Evolutionary conservation across 2,888 invertebrate genomes (phyloP).

Genomic region (Neoitamus cyanurus): DNA sequence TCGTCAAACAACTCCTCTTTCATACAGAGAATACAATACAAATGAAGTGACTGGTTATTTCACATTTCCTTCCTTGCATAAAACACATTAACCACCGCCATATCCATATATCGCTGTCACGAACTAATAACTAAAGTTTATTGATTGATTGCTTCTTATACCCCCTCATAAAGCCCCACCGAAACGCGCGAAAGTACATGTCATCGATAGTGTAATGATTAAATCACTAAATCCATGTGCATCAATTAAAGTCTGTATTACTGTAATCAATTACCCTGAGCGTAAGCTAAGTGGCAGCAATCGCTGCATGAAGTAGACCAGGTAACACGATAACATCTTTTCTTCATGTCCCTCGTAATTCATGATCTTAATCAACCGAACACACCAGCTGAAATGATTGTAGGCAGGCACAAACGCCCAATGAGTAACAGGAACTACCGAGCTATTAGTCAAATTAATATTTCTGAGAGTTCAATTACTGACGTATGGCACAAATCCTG

Average conservation of each 20-base stretch:
- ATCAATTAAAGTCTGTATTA: not conserved
- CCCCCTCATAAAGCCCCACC: not conserved
- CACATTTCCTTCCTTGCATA: not conserved
- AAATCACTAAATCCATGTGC: not conserved
- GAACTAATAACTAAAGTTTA: not conserved
- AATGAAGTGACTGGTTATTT: not conserved
- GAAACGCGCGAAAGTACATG: not conserved
- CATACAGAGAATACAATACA: not conserved
- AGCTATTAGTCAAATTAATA: constrained; percentile 1
- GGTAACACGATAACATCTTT: not conserved
- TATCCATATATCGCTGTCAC: not conserved
- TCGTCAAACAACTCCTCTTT: not conserved
- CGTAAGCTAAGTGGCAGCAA: not conserved
- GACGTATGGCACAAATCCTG: not conserved
- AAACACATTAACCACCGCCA: not conserved
- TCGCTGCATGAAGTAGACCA: not conserved
- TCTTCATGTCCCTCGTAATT: not conserved
- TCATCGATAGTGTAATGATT: not conserved
- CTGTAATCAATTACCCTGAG: not conserved
- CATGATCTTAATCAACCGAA: not conserved
- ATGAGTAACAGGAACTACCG: not conserved
- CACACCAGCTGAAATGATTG: not conserved
- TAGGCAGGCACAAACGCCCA: not conserved
- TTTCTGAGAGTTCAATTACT: not conserved
- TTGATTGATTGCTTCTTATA: not conserved